Percentiles rank a stretch among this genome's conserved stretches.
phyloP scores from a whole-genome alignment of 2,888 invertebrate species.

The Eupeodes latifasciatus region DNA sequence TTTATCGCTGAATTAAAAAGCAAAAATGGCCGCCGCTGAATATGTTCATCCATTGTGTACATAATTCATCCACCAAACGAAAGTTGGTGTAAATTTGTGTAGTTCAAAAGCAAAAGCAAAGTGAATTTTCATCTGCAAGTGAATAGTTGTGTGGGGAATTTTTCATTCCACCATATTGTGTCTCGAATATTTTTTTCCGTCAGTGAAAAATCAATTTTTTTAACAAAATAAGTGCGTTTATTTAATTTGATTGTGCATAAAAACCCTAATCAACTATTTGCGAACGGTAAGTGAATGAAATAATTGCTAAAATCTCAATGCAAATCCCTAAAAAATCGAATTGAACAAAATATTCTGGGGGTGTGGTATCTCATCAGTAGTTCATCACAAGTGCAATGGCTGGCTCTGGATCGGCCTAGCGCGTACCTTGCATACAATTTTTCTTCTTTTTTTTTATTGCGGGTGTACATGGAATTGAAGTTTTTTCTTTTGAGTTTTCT shows the following conservation, averaged over 20 bases:
- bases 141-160: conserved; percentile 74
- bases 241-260: conserved; percentile 80
- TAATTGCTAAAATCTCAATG: conserved; percentile 36
- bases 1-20: conserved; percentile 50
- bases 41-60: conserved; percentile 61
- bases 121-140: conserved; percentile 76
- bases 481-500: conserved; percentile 47
- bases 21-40: conserved; percentile 62
- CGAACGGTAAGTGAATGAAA: conserved; percentile 81
- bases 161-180: conserved; percentile 71
- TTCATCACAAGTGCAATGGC: conserved; percentile 70
- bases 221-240: conserved; percentile 78
- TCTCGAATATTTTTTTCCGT: conserved; percentile 57
- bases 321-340: conserved; percentile 47
- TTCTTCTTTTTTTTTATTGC: conserved; percentile 38
- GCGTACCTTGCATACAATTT: conserved; percentile 74
- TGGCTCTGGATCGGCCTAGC: conserved; percentile 52
- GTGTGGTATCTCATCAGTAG: conserved; percentile 62
- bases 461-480: conserved; percentile 65
- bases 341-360: conserved; percentile 62
- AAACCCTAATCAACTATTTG: conserved; percentile 78
- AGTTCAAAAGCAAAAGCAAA: conserved; percentile 69
- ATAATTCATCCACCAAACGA: conserved; percentile 66
- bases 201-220: conserved; percentile 76
- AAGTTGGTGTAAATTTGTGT: conserved; percentile 72